Base-by-base conservation (phyloP, 2,113 vertebrate species). In the Caracal caracal region DNA sequence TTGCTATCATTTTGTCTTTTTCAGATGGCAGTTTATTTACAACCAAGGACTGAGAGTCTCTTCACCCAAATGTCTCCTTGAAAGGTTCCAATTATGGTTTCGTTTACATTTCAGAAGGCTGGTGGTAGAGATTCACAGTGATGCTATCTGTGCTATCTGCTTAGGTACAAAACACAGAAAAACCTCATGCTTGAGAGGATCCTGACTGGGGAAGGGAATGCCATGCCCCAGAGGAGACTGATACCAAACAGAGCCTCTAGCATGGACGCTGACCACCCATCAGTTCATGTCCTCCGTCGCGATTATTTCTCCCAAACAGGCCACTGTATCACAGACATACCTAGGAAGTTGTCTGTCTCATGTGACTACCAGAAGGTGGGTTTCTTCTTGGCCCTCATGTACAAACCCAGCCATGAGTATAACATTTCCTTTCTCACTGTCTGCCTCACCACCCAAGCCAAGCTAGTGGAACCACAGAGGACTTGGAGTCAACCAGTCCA, bases 1-100 rank as follows among this genome's bases (percentile, higher is more conserved):
- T 49, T 96, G 90, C 80, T 95, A 51, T 96, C 71, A 85, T 95
- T 97, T 97, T 94, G 66, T 84, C 80, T 97, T 81, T 93, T 94
- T 93, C 47, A 94, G 65, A 83, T 93, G 83, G 80, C 26, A 93
- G 90, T 90, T 97, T 92, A 95, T 95, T 97, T 97, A 94, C 88
- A 90, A 92, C 87, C 12, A n/a, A 96, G 93, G 92, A 95, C 70
- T 86, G 88, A 90, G 59, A 83, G 88, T 96, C 51, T 97, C 84
- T 95, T 97, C 96, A 96, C 65, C 76, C 81, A 94, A 98, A 95
- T 88, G 83, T 82, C 71, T 76, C 93, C 93, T 90, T 86, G 81
- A 95, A 97, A 95, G 53, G 37, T 89, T 97, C 56, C 84, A 88
- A 90, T 96, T 96, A 87, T 4, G 28, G 75, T 94, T 95, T 76